Evolutionary conservation across 2,888 invertebrate genomes (phyloP).

Genomic region (Melanophora roralis): DNA sequence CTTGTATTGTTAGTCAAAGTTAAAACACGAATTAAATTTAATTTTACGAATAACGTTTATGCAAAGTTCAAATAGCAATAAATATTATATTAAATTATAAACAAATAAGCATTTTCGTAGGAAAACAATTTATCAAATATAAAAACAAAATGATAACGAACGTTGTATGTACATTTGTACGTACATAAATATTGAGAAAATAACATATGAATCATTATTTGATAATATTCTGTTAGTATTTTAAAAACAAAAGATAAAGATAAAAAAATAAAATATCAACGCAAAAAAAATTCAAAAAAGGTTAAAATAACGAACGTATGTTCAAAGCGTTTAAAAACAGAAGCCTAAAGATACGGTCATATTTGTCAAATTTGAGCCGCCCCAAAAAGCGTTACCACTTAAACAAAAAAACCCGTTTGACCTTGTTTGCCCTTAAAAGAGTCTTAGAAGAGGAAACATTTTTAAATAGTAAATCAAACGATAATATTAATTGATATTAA

Average conservation of each 20-base stretch:
- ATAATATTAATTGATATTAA: too few species aligned
- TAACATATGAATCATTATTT: conserved; percentile 36
- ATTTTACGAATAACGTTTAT: conserved; percentile 19
- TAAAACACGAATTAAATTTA: conserved; percentile 26
- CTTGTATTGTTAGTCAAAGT: conserved; percentile 17
- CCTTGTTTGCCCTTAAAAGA: too few species aligned
- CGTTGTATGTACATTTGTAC: too few species aligned
- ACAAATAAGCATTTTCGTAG: neutral
- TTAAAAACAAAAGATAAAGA: conserved; percentile 37
- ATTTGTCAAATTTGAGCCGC: too few species aligned
- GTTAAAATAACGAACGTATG: conserved; percentile 1
- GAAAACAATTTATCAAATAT: neutral
- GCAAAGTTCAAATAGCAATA: conserved; percentile 50
- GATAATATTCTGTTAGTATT: conserved; percentile 1
- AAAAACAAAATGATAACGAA: conserved; percentile 34
- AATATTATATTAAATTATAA: conserved; percentile 43
- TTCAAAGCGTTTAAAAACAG: conserved; percentile 7
- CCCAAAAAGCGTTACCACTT: too few species aligned
- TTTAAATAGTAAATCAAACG: too few species aligned
- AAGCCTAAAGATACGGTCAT: conserved; percentile 7
- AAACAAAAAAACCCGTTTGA: too few species aligned
- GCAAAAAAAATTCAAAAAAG: conserved; percentile 3
- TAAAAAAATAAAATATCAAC: conserved; percentile 21
- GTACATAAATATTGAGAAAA: too few species aligned
- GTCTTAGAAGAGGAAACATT: too few species aligned